phyloP scores from a whole-genome alignment of 2,888 invertebrate genomes.

The Coleophora deauratella region DNA sequence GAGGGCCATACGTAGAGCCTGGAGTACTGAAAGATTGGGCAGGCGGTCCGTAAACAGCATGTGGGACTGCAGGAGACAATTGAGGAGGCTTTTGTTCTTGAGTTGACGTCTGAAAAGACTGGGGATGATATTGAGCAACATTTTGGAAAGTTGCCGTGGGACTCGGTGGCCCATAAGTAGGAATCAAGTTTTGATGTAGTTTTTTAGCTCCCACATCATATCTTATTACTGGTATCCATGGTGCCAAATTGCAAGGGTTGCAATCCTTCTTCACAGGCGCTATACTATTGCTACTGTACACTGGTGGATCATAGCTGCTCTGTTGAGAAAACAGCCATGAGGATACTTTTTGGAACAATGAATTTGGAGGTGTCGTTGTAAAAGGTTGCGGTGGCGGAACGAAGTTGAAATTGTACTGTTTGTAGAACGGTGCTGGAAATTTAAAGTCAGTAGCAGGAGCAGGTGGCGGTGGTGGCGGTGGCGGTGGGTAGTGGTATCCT shows the following conservation, averaged over 20 bases:
- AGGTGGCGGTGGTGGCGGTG: constrained; percentile 31
- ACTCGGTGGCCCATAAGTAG: constrained; percentile 60
- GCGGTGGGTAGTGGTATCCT: constrained; percentile 41
- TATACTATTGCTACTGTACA: constrained; percentile 31
- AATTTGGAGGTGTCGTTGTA: constrained; percentile 56
- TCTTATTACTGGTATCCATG: constrained; percentile 84
- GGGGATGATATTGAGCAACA: constrained; percentile 33
- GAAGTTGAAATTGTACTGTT: constrained; percentile 63
- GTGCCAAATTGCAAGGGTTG: constrained; percentile 84
- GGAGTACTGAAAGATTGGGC: constrained; percentile 26
- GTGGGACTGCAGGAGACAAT: constrained; percentile 33
- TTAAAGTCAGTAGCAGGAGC: constrained; percentile 42
- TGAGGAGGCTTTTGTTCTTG: constrained; percentile 29
- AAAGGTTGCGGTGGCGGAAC: constrained; percentile 61
- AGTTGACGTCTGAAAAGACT: constrained; percentile 32
- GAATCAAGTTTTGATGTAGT: constrained; percentile 35
- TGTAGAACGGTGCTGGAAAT: constrained; percentile 62
- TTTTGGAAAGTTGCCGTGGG: constrained; percentile 45
- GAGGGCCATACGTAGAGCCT: constrained; percentile 44
- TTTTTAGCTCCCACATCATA: constrained; percentile 57
- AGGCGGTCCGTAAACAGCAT: constrained; percentile 46
- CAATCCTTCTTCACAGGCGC: constrained; percentile 74
- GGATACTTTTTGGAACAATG: constrained; percentile 74
- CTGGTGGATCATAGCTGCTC: constrained; percentile 33
- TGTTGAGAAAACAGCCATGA: constrained; percentile 76